A percentile compares a stretch with the other conserved stretches of the same genome.
Evolutionary conservation across 2,797 vertebrate genomes (phyloP).

Genomic region (Molothrus aeneus): DNA sequence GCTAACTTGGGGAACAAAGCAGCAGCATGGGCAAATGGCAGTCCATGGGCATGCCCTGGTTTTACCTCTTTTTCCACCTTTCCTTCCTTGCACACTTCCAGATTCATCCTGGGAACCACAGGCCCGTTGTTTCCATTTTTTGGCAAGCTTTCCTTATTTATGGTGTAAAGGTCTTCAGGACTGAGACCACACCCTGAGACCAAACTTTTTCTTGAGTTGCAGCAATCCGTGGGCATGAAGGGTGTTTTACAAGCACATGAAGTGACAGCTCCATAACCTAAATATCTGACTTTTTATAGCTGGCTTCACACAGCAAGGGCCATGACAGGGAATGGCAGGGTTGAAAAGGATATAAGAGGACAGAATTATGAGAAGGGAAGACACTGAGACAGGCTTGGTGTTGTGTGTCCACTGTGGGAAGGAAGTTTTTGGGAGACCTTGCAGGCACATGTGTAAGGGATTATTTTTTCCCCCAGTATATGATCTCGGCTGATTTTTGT

Average conservation of each 20-base stretch:
- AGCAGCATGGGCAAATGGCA: not conserved
- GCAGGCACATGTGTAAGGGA: accelerated
- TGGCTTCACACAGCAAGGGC: not conserved
- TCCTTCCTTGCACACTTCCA: not conserved
- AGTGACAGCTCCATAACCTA: not conserved
- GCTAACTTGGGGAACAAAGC: not conserved
- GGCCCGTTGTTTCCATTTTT: not conserved
- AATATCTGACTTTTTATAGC: not conserved
- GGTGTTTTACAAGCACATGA: not conserved
- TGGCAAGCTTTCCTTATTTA: not conserved
- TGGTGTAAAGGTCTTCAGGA: not conserved
- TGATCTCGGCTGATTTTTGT: not conserved
- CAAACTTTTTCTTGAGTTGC: not conserved
- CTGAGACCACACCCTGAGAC: not conserved
- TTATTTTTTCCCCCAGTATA: too few species aligned
- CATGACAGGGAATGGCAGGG: not conserved
- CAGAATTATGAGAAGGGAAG: not conserved
- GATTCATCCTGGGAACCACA: not conserved
- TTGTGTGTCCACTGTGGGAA: not conserved
- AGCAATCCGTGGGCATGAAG: not conserved
- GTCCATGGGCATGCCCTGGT: not conserved
- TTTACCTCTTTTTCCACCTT: not conserved
- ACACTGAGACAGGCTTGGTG: not conserved
- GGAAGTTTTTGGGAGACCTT: not conserved
- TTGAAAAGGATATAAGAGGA: not conserved